Base-by-base conservation (phyloP, 2,888 invertebrate genomes). In the Drosophila limbata region DNA sequence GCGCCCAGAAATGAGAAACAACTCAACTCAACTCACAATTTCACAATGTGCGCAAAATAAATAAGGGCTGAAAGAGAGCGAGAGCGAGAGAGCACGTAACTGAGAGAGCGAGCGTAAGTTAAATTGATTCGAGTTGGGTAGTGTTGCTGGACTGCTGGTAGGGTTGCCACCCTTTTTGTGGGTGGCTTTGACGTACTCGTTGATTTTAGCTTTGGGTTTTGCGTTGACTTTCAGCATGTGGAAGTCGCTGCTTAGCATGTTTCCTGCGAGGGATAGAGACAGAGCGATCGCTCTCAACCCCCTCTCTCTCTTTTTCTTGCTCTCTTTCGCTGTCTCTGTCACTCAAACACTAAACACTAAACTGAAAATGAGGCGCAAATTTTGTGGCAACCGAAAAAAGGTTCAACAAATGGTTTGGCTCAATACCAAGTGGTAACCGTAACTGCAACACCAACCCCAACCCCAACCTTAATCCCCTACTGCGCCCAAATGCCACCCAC, bases 391-490 rank as follows among this genome's bases (percentile, higher is more conserved):
- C 60, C 83, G 65, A 80, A 77, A 75, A 82, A 88, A 89, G 90
- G 86, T 78, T 90, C 89, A 89, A 90, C 90, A 89, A 88, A 88
- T 88, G 90, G 89, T 87, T 88, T 82, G 69, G 79, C 73, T 79
- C 71, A 65, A 68, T 79, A 73, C 77, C 62, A 64, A 78, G 39
- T 65, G 66, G 74, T 73, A 73, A 62, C 74, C 56, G 40, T 78
- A 73, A 66, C 73, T 19, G 15, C 17, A 52, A 42, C 13, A 47
- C 47, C 13, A 50, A 48, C 44, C 50, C 40, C n/a, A n/a, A 40
- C 9, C 40, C 10, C 17, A 10, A 19, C 42, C 31, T n/a, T n/a
- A n/a, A n/a, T n/a, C n/a, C n/a, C n/a, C n/a, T n/a, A n/a, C n/a
- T n/a, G n/a, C n/a, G n/a, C 56, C 40, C 21, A 62, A 61, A 17